Percentiles rank a stretch among this genome's conserved stretches.
Evolutionary conservation across 2,797 vertebrate genomes (phyloP).

Genomic region (Hephaestus fuliginosus): DNA sequence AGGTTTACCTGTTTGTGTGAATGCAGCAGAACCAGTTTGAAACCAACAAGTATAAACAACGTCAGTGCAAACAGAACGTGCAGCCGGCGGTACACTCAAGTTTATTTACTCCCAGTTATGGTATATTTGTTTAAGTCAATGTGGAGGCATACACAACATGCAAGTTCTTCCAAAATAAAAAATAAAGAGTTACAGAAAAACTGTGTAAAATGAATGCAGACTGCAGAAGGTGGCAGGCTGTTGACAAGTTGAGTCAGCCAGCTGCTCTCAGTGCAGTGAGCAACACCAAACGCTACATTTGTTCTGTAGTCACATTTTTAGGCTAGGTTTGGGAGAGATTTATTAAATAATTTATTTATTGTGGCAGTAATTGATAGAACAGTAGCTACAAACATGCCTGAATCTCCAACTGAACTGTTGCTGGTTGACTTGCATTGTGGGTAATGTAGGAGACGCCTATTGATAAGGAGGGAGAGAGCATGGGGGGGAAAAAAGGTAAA

Average conservation of each 20-base stretch:
- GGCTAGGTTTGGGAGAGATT: too few species aligned
- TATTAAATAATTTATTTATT: too few species aligned
- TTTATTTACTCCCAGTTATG: not conserved
- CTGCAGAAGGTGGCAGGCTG: too few species aligned
- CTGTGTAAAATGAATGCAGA: not conserved
- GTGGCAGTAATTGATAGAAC: not conserved
- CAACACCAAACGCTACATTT: not conserved
- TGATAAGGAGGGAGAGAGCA: not conserved
- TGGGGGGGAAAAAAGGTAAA: not conserved
- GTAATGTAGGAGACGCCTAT: not conserved
- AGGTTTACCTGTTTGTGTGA: not conserved
- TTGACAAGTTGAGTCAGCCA: not conserved
- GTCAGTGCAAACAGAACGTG: not conserved
- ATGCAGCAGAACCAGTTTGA: slow-evolving; percentile 19
- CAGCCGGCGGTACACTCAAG: not conserved
- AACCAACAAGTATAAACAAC: not conserved
- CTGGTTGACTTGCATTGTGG: not conserved
- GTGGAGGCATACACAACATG: not conserved
- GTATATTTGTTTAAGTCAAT: not conserved
- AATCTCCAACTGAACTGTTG: too few species aligned
- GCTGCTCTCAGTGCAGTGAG: not conserved
- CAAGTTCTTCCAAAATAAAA: not conserved
- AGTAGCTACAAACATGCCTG: not conserved
- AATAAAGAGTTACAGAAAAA: not conserved
- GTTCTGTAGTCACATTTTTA: not conserved